A percentile compares a stretch with the other conserved stretches of the same genome.
phyloP scores from a whole-genome alignment of 2,113 vertebrate genomes.

The Eptesicus fuscus region DNA sequence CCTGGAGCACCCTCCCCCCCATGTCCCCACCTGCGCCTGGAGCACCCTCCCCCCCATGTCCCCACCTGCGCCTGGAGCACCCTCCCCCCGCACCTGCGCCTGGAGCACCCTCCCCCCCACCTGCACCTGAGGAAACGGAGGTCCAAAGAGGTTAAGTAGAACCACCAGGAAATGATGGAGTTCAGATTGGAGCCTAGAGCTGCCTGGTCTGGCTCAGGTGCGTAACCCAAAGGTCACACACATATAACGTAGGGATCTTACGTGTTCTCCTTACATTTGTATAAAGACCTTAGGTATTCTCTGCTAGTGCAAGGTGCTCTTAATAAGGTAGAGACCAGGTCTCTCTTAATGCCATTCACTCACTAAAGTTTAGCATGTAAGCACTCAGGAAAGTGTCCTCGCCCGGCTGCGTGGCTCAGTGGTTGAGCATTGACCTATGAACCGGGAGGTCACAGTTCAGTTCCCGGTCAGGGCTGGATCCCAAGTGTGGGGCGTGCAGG shows the following conservation, averaged over 20 bases:
- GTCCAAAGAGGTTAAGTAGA: not conserved
- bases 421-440: no score
- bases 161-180: not conserved
- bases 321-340: not conserved
- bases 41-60: no score
- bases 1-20: not conserved
- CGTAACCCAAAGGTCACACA: not conserved
- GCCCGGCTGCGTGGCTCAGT: no score
- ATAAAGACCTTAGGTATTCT: not conserved
- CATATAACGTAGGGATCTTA: not conserved
- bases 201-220: no score
- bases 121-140: not conserved
- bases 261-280: not conserved
- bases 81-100: not conserved
- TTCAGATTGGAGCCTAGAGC: not conserved
- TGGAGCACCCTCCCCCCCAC: no score
- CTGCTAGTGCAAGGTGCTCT: not conserved
- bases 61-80: not conserved
- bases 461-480: no score
- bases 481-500: no score
- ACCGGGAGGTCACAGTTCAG: no score
- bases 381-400: not conserved
- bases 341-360: not conserved
- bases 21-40: no score
- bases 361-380: not conserved